Conservation (phyloP, 2,113 vertebrate genomes). For the Anser cygnoides region DNA sequence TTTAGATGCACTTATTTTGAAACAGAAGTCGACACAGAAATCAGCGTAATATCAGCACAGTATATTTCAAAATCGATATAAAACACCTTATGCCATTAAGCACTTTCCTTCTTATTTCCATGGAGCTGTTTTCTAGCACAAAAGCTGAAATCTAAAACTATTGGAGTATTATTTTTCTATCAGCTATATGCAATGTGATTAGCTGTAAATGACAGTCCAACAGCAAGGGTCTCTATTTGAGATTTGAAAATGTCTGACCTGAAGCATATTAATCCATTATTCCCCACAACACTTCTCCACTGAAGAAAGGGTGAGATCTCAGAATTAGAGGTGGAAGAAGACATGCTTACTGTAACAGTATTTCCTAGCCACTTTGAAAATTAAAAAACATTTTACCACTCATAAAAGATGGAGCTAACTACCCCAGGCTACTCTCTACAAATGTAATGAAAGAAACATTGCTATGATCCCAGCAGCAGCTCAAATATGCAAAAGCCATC, state of each 20-base stretch:
- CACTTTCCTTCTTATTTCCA: not conserved
- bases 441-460: not conserved
- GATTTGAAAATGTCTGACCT: not conserved
- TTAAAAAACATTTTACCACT: not conserved
- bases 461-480: not conserved
- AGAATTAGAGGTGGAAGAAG: not conserved
- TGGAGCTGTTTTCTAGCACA: not conserved
- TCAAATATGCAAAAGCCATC: not conserved
- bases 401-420: not conserved
- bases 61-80: not conserved
- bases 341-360: not conserved
- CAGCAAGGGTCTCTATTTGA: not conserved
- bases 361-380: not conserved
- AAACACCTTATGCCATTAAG: not conserved
- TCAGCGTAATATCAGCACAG: not conserved
- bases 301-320: not conserved
- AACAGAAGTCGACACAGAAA: not conserved
- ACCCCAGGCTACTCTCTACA: not conserved
- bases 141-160: not conserved
- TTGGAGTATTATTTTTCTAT: not conserved
- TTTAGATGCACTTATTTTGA: not conserved
- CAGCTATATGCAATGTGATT: not conserved
- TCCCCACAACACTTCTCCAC: not conserved
- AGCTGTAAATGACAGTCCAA: not conserved
- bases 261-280: not conserved